These are phyloP conservation scores for Drosophila pallidifrons DNA, from an alignment of 1,140 invertebrate species.

Conservation along the genomic window DNA sequence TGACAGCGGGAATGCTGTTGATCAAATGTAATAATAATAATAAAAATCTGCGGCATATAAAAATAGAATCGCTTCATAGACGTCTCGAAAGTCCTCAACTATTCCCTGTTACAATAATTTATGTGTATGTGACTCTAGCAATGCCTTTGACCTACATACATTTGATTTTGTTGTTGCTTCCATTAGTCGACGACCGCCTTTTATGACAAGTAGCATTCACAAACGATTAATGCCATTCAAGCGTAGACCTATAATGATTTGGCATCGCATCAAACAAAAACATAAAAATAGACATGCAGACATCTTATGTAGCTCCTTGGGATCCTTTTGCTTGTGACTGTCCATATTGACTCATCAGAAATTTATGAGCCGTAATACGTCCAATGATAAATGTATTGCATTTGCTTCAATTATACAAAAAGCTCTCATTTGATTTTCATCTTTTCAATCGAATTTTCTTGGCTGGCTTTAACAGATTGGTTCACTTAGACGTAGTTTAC, in stretches of 20 bases:
- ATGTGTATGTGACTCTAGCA: not conserved
- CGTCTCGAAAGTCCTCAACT: not conserved
- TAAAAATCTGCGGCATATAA: conserved; percentile 1
- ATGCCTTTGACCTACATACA: conserved; percentile 46
- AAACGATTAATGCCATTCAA: conserved; percentile 56
- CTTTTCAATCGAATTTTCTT: conserved; percentile 46
- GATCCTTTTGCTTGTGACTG: not conserved
- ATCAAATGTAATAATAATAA: not conserved
- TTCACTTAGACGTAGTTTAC: conserved; percentile 50
- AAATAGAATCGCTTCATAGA: not conserved
- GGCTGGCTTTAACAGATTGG: conserved; percentile 45
- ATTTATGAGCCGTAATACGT: conserved; percentile 61
- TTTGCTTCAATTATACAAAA: conserved; percentile 13
- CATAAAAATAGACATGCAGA: conserved; percentile 39
- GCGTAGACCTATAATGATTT: conserved; percentile 64
- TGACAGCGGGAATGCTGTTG: not conserved
- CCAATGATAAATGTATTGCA: conserved; percentile 38
- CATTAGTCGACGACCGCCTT: conserved; percentile 12
- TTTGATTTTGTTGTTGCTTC: conserved; percentile 15
- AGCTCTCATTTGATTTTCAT: conserved; percentile 3
- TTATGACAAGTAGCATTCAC: conserved; percentile 29
- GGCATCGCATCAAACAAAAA: conserved; percentile 57
- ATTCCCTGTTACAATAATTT: conserved; percentile 11
- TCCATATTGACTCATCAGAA: conserved; percentile 56
- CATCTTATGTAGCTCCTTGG: conserved; percentile 12